A percentile compares a stretch with the other conserved stretches of the same genome.
phyloP scores from a whole-genome alignment of 2,113 vertebrate species.

The Corapipo altera region DNA sequence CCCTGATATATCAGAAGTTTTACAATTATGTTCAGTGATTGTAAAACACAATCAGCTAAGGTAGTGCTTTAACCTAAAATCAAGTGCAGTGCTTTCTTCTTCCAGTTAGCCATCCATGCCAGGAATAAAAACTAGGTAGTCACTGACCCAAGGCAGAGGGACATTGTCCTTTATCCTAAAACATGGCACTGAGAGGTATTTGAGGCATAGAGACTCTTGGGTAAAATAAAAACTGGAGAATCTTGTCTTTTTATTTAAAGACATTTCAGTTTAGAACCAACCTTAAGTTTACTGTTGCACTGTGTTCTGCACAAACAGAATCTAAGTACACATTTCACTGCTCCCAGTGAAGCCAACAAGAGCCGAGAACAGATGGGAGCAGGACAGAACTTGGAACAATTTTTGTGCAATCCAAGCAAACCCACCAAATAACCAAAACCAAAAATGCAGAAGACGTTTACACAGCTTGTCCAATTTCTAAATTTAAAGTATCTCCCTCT shows the following conservation, averaged over 20 bases:
- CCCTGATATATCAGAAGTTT: not conserved
- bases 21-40: not conserved
- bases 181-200: not conserved
- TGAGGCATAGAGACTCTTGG: not conserved
- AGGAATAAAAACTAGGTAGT: not conserved
- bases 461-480: conserved; percentile 43
- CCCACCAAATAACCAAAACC: conserved; percentile 7
- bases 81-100: not conserved
- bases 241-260: not conserved
- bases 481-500: conserved; percentile 10
- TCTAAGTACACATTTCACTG: not conserved
- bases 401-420: conserved; percentile 5
- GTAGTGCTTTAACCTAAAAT: not conserved
- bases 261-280: not conserved
- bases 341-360: not conserved
- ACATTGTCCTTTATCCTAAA: not conserved
- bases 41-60: not conserved
- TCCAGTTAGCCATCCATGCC: not conserved
- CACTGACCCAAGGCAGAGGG: not conserved
- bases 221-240: not conserved
- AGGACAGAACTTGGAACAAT: not conserved
- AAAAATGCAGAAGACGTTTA: conserved; percentile 24
- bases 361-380: conserved; percentile 22
- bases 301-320: not conserved
- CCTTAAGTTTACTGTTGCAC: not conserved